A percentile compares a stretch with the other conserved stretches of the same genome.
Conservation (phyloP, 2,113 vertebrate species). For the Elanoides forficatus region DNA sequence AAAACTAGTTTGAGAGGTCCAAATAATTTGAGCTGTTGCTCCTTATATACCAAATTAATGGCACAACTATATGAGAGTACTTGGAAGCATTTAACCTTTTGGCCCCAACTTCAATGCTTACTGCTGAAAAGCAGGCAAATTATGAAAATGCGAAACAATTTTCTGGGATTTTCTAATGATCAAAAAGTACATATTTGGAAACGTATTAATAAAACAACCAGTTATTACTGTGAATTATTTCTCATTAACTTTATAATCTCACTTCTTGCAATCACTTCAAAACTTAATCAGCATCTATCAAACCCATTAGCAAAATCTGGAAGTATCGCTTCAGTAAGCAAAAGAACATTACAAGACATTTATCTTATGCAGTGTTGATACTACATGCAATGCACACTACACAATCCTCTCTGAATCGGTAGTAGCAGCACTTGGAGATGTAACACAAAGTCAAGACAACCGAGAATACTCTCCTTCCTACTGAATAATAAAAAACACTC, state of each 20-base stretch:
- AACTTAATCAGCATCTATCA: neutral
- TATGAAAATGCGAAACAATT: neutral
- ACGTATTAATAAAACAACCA: neutral
- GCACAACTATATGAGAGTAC: neutral
- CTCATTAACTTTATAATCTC: neutral
- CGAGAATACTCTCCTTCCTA: neutral
- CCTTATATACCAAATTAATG: neutral
- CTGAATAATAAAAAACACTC: neutral
- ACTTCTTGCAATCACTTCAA: neutral
- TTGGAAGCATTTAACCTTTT: neutral
- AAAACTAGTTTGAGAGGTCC: neutral
- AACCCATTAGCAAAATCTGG: neutral
- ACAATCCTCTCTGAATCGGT: neutral
- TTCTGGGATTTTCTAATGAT: neutral
- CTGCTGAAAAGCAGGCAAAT: neutral
- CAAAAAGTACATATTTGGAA: neutral
- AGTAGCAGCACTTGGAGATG: neutral
- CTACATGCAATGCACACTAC: rapidly evolving
- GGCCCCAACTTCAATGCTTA: neutral
- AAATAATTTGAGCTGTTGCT: neutral
- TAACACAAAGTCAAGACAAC: neutral
- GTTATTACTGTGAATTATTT: neutral
- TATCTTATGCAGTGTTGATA: neutral
- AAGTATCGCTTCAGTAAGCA: neutral
- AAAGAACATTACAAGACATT: neutral